phyloP scores from a whole-genome alignment of 2,113 vertebrate genomes.

The Austrofundulus limnaeus region DNA sequence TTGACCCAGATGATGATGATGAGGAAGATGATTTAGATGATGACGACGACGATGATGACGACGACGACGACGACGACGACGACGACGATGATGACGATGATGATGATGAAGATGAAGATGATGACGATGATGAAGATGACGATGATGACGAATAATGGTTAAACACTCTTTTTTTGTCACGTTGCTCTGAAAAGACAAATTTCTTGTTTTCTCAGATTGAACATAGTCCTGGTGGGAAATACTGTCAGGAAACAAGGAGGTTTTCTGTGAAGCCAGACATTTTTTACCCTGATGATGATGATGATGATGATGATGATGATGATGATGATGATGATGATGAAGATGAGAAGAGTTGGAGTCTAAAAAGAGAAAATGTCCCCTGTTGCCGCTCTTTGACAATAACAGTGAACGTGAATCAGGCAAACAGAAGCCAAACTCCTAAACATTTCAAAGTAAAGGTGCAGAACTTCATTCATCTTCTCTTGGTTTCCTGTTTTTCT shows the following conservation, averaged over 20 bases:
- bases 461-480: conserved; percentile 15
- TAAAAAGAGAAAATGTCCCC: conserved; percentile 18
- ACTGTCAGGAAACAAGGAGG: conserved; percentile 24
- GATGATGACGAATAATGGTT: conserved; percentile 78
- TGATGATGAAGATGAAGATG: conserved; percentile 39
- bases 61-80: conserved; percentile 42
- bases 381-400: conserved; percentile 6
- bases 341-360: conserved; percentile 14
- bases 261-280: conserved; percentile 22
- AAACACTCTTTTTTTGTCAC: conserved; percentile 28
- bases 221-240: conserved; percentile 21
- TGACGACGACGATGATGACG: conserved; percentile 67
- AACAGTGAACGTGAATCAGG: conserved; percentile 7
- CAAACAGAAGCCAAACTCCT: conserved; percentile 10
- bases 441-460: conserved; percentile 9
- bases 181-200: conserved; percentile 23
- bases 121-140: conserved; percentile 48
- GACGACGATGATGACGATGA: conserved; percentile 54
- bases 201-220: conserved; percentile 35
- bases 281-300: conserved; percentile 7
- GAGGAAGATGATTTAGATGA: conserved; percentile 74
- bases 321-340: conserved; percentile 10
- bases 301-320: conserved; percentile 10
- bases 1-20: conserved; percentile 84
- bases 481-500: conserved; percentile 32